Evolutionary conservation across 2,113 vertebrate species (phyloP).

Genomic region (Lophius piscatorius): DNA sequence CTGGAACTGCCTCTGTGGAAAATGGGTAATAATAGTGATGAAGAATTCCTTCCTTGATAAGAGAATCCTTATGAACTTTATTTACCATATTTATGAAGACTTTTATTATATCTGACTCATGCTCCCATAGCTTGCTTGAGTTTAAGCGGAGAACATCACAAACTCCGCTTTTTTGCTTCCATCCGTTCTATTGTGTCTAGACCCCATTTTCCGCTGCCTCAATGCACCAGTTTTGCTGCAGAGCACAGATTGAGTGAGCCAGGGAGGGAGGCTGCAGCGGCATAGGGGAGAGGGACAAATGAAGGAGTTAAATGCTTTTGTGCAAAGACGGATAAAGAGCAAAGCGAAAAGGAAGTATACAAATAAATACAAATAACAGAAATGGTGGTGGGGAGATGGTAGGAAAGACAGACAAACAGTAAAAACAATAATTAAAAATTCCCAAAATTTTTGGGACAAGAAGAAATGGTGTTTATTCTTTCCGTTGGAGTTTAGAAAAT

Average conservation of each 20-base stretch:
- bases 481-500: conserved; percentile 26
- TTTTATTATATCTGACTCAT: neutral
- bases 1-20: no score
- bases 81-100: no score
- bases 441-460: conserved; percentile 11
- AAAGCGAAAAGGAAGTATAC: conserved; percentile 22
- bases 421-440: conserved; percentile 36
- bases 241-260: conserved; percentile 72
- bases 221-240: conserved; percentile 82
- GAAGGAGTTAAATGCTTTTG: conserved; percentile 60
- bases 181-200: conserved; percentile 76
- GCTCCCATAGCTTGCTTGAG: conserved; percentile 6
- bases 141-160: conserved; percentile 34
- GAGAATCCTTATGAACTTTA: no score
- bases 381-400: neutral
- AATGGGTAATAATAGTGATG: no score
- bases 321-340: conserved; percentile 38
- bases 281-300: conserved; percentile 32
- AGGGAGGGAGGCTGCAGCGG: conserved; percentile 53
- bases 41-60: no score
- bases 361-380: conserved; percentile 37
- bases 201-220: conserved; percentile 74
- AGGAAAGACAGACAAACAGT: neutral
- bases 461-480: conserved; percentile 9
- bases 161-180: conserved; percentile 44